Conservation (phyloP, 2,113 vertebrate species). For the Nansenia antarctica region DNA sequence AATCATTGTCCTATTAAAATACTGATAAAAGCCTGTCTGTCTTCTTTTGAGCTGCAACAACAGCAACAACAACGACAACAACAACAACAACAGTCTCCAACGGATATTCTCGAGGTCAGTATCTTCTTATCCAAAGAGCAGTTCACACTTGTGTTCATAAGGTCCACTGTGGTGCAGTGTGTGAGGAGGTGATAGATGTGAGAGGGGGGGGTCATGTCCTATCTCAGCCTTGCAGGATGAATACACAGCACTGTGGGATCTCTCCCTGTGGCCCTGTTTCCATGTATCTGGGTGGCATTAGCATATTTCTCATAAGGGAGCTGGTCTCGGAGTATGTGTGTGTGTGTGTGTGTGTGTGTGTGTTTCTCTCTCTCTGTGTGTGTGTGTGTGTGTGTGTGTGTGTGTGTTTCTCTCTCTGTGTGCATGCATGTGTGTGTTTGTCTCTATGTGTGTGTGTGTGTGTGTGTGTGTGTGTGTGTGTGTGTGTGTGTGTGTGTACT, state of each 20-base stretch:
- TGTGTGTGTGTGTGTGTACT: not conserved
- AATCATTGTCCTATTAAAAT: constrained; percentile 63
- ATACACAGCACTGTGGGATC: not conserved
- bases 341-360: not conserved
- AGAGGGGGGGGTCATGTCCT: not conserved
- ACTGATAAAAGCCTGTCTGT: constrained; percentile 28
- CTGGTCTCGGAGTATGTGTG: not conserved
- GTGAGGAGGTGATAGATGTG: not conserved
- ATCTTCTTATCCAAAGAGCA: not conserved
- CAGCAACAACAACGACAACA: no score
- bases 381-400: constrained; percentile 7
- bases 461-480: not conserved
- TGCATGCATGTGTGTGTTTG: not conserved
- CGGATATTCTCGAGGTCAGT: not conserved
- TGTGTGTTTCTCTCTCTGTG: not conserved
- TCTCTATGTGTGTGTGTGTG: not conserved
- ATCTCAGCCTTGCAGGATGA: constrained; percentile 9
- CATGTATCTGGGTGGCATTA: constrained; percentile 5
- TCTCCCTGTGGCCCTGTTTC: not conserved
- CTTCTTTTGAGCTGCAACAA: constrained; percentile 12
- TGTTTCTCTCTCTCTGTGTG: not conserved
- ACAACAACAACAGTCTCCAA: no score
- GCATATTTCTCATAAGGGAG: constrained; percentile 35
- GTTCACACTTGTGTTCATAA: not conserved
- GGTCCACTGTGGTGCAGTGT: not conserved